Evolutionary conservation across 2,797 vertebrate species (phyloP), one percentile per base, ranked within the genome.

Genomic region (Macropodus opercularis): DNA sequence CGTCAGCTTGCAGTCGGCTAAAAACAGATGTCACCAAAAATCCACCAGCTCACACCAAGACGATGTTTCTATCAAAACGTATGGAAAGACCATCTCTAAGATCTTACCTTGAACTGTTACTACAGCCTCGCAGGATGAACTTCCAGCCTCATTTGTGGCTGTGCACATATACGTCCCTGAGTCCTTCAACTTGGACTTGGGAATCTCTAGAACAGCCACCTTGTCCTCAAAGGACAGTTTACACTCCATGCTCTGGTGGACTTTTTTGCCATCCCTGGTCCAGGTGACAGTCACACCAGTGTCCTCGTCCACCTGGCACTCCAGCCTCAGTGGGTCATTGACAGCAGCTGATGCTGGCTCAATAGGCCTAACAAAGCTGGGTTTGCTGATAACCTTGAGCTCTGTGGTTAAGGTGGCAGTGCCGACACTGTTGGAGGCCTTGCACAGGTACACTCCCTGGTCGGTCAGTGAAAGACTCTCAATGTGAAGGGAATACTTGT

Each of bases 141-240:
- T 96, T 66, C 98, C 98, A 75, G 96, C 97, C 87, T 98, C 96
- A 19, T 98, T 99, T 26, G 93, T 85, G 79, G 94, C 95, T 81
- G 92, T 97, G 77, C 98, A 99, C 14, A 92, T 78, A 70, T 98
- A 99, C 63, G 90, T 94, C 72, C 97, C 98, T 60, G 96, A 95
- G 90, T 99, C 98, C 91, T 96, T 98, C 48, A 96, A 73, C 74
- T 96, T 98, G 82, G 95, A 93, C 86, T 98, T 93, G 22, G 94
- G 93, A 75, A 99, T 97, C 78, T 99, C 98, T 86, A 99, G 94
- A 2, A 94, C 90, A 40, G 95, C 94, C 75, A 95, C 89, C 92
- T 97, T 98, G 83, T 99, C 97, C 89, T 99, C 97, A 92, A 99
- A 99, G 85, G 85, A 95, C 77, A 98, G 87, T 88, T 94, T 98